These are phyloP conservation scores for Zalophus californianus DNA, from an alignment of 2,797 vertebrate genomes.

Conservation along the genomic window DNA sequence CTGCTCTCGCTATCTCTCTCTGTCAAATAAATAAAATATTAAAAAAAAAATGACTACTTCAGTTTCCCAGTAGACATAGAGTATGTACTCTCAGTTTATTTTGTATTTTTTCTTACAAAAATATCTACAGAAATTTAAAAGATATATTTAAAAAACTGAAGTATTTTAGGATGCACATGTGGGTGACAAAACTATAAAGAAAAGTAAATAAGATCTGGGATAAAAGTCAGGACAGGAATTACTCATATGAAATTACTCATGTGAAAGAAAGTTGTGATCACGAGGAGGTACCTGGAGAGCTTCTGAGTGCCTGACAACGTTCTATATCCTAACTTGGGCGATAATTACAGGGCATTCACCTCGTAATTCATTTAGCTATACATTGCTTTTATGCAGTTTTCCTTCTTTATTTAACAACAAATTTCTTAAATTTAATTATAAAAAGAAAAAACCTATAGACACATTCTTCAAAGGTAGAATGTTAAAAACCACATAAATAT, in stretches of 20 bases:
- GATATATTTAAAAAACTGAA: neutral
- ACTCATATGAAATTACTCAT: neutral
- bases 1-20: no score
- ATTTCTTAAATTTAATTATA: neutral
- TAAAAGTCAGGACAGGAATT: neutral
- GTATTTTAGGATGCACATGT: neutral
- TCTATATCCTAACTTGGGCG: neutral
- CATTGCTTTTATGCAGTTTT: neutral
- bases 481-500: conserved; percentile 5
- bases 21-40: no score
- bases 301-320: neutral
- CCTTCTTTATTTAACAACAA: conserved; percentile 30
- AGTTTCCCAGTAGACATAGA: neutral
- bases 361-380: neutral
- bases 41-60: neutral
- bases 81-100: neutral
- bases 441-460: neutral
- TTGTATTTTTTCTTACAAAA: neutral
- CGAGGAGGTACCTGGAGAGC: neutral
- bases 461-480: conserved; percentile 25
- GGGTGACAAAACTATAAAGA: neutral
- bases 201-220: neutral
- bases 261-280: neutral
- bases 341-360: neutral
- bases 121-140: conserved; percentile 18